Base-by-base conservation (phyloP, 2,797 vertebrate species). In the Gobionotothen gibberifrons region DNA sequence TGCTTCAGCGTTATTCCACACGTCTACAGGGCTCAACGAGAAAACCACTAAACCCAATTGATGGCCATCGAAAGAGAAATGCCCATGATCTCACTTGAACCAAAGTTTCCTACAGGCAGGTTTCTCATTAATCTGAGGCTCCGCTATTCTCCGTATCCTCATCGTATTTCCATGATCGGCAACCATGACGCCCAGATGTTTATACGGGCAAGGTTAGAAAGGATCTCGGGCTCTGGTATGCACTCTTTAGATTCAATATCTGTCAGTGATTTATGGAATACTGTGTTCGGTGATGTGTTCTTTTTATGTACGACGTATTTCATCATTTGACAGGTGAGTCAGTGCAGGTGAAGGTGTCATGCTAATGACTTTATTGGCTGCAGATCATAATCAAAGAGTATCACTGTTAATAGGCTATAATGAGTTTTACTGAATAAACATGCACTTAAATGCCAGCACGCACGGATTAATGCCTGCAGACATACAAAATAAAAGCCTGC, bases 51-150 rank as follows among this genome's bases (percentile, higher is more conserved):
- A 90, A 82, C 84, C 86, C 85, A 75, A 87, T 61, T 85, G 90
- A 93, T 90, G 90, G 92, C 89, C 90, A 90, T 88, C 87, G 81
- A 85, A 90, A 78, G 87, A 89, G 89, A 92, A 89, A 92, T 92
- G 89, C 83, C 88, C 88, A 93, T 94, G 93, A 94, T 86, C 92
- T 94, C 93, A 94, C 88, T 89, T 85, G 82, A 92, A 91, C 86
- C 91, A 91, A 93, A 92, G 87, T 93, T 93, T 93, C 92, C 91
- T 84, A 85, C 90, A 85, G 84, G 77, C 89, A 89, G 89, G 87
- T 89, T 90, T 93, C 82, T 79, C 89, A 87, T 92, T 90, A 86
- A 89, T 91, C 81, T 73, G 69, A 82, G 79, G 70, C 86, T 84
- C 68, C 46, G 39, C 81, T 81, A 68, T 53, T 85, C 84, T 83